A percentile compares a stretch with the other conserved stretches of the same genome.
These are phyloP conservation scores for Oryctes rhinoceros DNA, from an alignment of 1,140 invertebrate genomes.

Conservation along the genomic window DNA sequence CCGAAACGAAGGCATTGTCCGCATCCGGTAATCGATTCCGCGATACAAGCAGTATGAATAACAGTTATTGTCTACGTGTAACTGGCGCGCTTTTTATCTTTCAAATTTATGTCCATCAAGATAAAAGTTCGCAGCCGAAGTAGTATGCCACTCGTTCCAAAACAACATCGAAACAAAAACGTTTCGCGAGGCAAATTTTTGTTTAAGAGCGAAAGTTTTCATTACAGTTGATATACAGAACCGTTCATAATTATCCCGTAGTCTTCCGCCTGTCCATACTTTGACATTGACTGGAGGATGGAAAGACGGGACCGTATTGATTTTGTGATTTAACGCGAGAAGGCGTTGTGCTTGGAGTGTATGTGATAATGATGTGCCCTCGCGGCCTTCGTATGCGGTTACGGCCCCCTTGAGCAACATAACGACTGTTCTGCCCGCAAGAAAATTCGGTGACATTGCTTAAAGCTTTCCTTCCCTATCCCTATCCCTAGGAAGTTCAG, in stretches of 20 bases:
- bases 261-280: background rate
- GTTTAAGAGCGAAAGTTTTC: constrained; percentile 21
- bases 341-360: background rate
- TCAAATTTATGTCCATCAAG: constrained; percentile 35
- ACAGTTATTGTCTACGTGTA: background rate
- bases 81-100: constrained; percentile 23
- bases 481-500: background rate
- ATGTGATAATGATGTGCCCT: constrained; percentile 37
- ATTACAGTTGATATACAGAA: background rate
- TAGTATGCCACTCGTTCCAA: background rate
- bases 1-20: background rate
- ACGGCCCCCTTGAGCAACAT: constrained; percentile 30
- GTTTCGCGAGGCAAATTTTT: background rate
- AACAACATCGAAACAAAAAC: constrained; percentile 20
- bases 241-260: constrained; percentile 25
- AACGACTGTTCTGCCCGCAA: constrained; percentile 24
- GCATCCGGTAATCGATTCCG: background rate
- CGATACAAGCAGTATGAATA: constrained; percentile 12
- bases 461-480: background rate
- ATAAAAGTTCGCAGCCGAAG: constrained; percentile 11
- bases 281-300: background rate
- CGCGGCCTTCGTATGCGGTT: constrained; percentile 20
- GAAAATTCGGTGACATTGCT: constrained; percentile 13
- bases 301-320: constrained; percentile 10
- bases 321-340: constrained; percentile 29